Evolutionary conservation across 2,797 vertebrate species (phyloP), one percentile per base, ranked within the genome.

Genomic region (Tapera naevia): DNA sequence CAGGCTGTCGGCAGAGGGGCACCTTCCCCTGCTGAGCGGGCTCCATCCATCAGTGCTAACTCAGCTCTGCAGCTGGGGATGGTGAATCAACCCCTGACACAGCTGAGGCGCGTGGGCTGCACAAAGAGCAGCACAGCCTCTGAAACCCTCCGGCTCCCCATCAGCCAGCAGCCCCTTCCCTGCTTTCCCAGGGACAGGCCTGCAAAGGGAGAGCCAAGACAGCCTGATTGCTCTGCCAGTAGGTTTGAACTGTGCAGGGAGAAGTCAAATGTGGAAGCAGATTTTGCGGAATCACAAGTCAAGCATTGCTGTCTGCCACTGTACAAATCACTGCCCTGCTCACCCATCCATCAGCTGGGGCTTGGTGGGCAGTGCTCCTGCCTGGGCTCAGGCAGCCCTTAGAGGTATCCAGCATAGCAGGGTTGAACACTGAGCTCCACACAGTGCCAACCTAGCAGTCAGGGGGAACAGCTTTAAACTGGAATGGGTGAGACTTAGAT

Each of bases 11-110:
- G 79, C 79, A 39, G 61, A 70, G 30, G 10, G 1, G 1, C 1
- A 2, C 0, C 0, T 37, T 85, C 39, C 53, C 23, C 45, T 0
- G 1, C 10, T 1, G 0, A 5, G 17, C 2, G 2, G 50, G 51
- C 50, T 88, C 72, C 65, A 28, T 84, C 66, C 83, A 17, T 79
- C 75, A 75, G 45, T 8, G 1, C 60, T 71, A 73, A 37, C 30
- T 64, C 79, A 65, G 39, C 45, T 50, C n/a, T 56, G 3, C 37
- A 25, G 37, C 61, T 12, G 9, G 33, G 21, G 22, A 25, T 8
- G 65, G 75, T 37, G 65, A 85, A 89, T 86, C 81, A 80, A 87
- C 45, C 75, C 60, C 43, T 79, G 80, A 56, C 0, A 2, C 56
- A 61, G 75, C 7, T 0, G n/a, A 45, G 65, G 16, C 0, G 1